phyloP scores from a whole-genome alignment of 1,140 invertebrate species.

The Hypothenemus hampei region DNA sequence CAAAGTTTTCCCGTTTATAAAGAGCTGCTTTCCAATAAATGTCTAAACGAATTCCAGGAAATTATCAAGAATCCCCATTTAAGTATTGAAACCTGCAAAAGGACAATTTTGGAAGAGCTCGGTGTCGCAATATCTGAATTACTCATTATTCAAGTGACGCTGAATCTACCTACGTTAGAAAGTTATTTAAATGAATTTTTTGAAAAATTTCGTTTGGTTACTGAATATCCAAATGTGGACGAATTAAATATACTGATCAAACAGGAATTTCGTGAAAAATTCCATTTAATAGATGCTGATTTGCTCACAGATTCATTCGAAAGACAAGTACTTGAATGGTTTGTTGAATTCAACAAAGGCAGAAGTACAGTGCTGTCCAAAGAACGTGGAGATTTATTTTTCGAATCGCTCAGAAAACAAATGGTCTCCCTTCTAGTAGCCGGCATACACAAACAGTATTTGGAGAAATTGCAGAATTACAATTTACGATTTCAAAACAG shows the following conservation, averaged over 20 bases:
- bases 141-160: not conserved
- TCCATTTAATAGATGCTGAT: conserved; percentile 13
- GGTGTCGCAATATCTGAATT: not conserved
- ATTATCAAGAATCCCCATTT: not conserved
- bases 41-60: not conserved
- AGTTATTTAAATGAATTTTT: conserved; percentile 6
- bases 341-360: conserved; percentile 5
- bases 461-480: conserved; percentile 1
- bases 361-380: conserved; percentile 10
- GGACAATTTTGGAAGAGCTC: not conserved
- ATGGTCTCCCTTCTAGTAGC: not conserved
- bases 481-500: not conserved
- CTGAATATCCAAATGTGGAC: conserved; percentile 4
- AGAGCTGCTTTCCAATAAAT: not conserved
- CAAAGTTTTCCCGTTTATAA: not conserved
- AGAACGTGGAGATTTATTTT: not conserved
- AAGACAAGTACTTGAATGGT: conserved; percentile 10
- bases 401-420: not conserved
- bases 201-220: conserved; percentile 1
- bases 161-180: not conserved
- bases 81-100: not conserved
- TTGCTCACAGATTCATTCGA: conserved; percentile 10
- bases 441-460: conserved; percentile 11
- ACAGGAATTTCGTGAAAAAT: conserved; percentile 5
- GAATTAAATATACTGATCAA: conserved; percentile 1